A percentile compares a stretch with the other conserved stretches of the same genome.
These are phyloP conservation scores for Rotaria macrura DNA, from an alignment of 2,888 invertebrate species.

Conservation along the genomic window DNA sequence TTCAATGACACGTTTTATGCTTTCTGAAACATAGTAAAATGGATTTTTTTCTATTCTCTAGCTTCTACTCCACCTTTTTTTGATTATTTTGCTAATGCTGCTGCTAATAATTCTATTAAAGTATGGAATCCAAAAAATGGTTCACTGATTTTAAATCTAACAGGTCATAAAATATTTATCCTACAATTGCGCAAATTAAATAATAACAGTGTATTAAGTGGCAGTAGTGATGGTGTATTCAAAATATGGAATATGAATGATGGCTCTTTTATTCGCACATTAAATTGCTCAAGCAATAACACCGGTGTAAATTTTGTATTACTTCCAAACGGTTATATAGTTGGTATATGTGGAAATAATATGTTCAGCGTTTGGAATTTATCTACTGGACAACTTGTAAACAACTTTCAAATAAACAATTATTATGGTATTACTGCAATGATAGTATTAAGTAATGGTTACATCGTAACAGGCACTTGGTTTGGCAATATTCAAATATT, in stretches of 20 bases:
- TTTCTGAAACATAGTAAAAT: neutral
- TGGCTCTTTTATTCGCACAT: neutral
- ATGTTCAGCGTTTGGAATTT: neutral
- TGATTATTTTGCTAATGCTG: neutral
- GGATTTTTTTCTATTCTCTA: neutral
- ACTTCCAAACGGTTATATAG: neutral
- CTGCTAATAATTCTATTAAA: neutral
- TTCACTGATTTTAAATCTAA: too few relatives aligned
- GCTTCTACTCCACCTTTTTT: neutral
- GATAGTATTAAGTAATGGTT: neutral
- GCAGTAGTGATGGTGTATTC: neutral
- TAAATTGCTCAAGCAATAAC: neutral
- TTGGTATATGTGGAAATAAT: neutral
- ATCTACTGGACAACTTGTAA: neutral
- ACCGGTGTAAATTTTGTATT: neutral
- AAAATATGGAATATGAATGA: neutral
- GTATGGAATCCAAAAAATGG: neutral
- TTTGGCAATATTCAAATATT: neutral
- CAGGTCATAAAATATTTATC: too few relatives aligned
- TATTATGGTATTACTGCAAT: neutral
- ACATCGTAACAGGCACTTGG: neutral
- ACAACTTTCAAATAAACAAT: neutral
- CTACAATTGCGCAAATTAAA: too few relatives aligned
- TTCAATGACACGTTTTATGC: neutral
- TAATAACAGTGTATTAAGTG: too few relatives aligned